Conservation (phyloP, 1,140 invertebrate genomes). For the Pachyrhynchus sulphureomaculatus region DNA sequence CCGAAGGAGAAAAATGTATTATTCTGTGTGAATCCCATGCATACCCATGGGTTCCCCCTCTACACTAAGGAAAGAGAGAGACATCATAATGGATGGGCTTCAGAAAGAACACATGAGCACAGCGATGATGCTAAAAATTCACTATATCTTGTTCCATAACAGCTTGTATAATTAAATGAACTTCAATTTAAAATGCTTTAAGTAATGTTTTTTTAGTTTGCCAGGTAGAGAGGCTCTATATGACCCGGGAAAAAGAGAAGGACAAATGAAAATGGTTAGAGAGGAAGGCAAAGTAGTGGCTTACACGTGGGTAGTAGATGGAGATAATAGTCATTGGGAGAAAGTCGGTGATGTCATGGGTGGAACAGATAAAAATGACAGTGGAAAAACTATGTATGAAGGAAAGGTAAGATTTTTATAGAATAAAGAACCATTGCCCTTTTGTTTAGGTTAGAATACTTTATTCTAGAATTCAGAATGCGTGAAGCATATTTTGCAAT, state of each 20-base stretch:
- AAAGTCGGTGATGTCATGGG: slow-evolving; percentile 90
- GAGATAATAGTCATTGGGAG: slow-evolving; percentile 68
- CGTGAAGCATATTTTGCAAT: no score
- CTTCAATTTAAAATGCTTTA: no score
- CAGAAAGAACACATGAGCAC: no score
- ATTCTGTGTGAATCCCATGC: no score
- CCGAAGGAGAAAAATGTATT: no score
- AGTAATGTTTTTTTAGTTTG: slow-evolving; percentile 57
- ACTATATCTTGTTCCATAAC: no score
- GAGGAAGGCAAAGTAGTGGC: slow-evolving; percentile 67
- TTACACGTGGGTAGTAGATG: slow-evolving; percentile 75
- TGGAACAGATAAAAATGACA: slow-evolving; percentile 64
- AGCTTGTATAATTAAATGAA: no score
- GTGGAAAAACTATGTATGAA: slow-evolving; percentile 76
- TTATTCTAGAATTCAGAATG: no score
- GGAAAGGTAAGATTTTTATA: slow-evolving; percentile 60
- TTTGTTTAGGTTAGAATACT: not conserved
- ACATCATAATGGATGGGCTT: no score
- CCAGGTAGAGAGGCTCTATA: slow-evolving; percentile 75
- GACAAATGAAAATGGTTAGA: slow-evolving; percentile 83
- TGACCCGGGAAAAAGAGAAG: slow-evolving; percentile 78
- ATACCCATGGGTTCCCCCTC: no score
- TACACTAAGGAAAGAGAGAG: no score
- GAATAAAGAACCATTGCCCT: slow-evolving; percentile 4
- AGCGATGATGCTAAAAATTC: no score